These are phyloP conservation scores for Pantala flavescens DNA, from an alignment of 1,140 invertebrate species.

Conservation along the genomic window DNA sequence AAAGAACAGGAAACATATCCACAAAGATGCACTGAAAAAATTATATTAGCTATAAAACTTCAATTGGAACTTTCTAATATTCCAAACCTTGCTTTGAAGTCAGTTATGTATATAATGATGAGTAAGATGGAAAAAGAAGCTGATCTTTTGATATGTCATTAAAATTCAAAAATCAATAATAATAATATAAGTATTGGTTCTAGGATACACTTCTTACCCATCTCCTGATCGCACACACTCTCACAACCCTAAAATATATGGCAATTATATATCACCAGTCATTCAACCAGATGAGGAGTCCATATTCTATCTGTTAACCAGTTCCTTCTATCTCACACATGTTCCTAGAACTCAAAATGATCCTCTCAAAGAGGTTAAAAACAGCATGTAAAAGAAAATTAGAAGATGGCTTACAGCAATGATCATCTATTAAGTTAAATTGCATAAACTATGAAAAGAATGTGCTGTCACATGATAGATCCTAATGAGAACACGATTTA, in stretches of 20 bases:
- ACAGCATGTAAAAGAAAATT: background rate
- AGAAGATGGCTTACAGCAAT: background rate
- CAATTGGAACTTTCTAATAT: background rate
- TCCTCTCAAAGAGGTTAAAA: background rate
- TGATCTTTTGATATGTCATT: background rate
- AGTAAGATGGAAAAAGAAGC: constrained; percentile 5
- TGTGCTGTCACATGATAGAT: background rate
- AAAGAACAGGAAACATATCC: background rate
- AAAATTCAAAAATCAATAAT: background rate
- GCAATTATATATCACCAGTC: background rate
- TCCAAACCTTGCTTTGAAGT: background rate
- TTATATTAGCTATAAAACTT: background rate
- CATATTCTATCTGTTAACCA: background rate
- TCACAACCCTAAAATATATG: background rate
- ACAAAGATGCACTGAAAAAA: constrained; percentile 3
- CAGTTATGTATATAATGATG: background rate
- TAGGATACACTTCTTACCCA: background rate
- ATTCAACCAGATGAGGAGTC: background rate
- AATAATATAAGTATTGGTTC: background rate
- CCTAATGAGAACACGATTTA: constrained; percentile 6
- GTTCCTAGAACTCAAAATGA: background rate
- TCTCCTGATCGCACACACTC: background rate
- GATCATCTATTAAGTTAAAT: background rate
- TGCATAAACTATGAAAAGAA: background rate
- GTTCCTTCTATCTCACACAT: background rate